Conservation (phyloP, 2,113 vertebrate genomes). For the Paracanthobrama guichenoti region DNA sequence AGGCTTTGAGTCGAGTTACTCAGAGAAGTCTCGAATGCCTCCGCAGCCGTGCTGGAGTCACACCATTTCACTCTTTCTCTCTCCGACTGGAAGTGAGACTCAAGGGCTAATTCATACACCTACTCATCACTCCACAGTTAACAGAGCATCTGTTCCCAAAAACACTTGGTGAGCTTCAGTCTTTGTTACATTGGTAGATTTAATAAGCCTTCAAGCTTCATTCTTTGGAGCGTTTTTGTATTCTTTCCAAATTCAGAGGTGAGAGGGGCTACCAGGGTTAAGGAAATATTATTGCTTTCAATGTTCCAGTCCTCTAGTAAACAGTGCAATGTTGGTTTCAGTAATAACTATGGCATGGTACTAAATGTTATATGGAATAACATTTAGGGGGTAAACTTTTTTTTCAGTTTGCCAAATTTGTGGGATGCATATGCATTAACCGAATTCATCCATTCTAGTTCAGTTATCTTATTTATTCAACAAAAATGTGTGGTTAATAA, state of each 20-base stretch:
- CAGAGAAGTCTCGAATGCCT: conserved; percentile 7
- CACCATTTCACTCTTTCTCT: conserved; percentile 4
- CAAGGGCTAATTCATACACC: conserved; percentile 15
- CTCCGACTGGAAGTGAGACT: conserved; percentile 21
- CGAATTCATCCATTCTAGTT: no score
- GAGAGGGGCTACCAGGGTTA: not conserved
- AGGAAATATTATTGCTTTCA: not conserved
- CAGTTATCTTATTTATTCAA: no score
- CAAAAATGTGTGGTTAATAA: no score
- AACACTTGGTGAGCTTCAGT: conserved; percentile 4
- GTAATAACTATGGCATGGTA: not conserved
- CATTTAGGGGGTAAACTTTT: no score
- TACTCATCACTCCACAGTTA: conserved; percentile 17
- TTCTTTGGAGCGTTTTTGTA: not conserved
- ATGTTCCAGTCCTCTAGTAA: not conserved
- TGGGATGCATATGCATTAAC: no score
- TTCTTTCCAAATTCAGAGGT: not conserved
- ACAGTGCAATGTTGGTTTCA: not conserved
- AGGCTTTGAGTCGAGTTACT: conserved; percentile 22
- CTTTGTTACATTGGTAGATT: not conserved
- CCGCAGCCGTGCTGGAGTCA: conserved; percentile 7
- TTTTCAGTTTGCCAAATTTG: no score
- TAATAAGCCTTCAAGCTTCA: not conserved
- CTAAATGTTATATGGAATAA: not conserved
- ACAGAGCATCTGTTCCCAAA: conserved; percentile 16